Evolutionary conservation across 1,140 invertebrate genomes (phyloP).

Genomic region (Zophobas morio): DNA sequence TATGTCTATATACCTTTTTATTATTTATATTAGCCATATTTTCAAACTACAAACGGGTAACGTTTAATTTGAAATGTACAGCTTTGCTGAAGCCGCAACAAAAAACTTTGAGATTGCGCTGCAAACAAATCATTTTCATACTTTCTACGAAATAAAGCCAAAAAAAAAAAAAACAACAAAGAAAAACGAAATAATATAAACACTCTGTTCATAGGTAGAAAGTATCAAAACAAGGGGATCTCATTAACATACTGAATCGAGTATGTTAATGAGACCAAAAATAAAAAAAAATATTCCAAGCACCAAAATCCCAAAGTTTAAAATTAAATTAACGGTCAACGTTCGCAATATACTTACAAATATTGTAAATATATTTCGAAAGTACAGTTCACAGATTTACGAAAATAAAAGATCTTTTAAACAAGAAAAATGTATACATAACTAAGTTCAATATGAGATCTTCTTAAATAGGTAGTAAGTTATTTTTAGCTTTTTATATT

Average conservation of each 20-base stretch:
- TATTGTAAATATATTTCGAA: conserved; percentile 34
- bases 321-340: conserved; percentile 34
- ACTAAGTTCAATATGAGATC: conserved; percentile 68
- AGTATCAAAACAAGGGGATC: conserved; percentile 30
- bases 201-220: conserved; percentile 30
- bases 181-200: conserved; percentile 45
- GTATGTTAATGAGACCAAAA: conserved; percentile 4
- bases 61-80: conserved; percentile 59
- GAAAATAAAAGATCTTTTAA: conserved; percentile 66
- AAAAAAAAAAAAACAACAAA: conserved; percentile 56
- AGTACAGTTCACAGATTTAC: conserved; percentile 21
- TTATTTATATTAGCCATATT: conserved; percentile 63
- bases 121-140: conserved; percentile 43
- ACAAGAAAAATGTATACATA: conserved; percentile 63
- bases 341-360: conserved; percentile 32
- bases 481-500: conserved; percentile 62
- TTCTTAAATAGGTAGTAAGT: conserved; percentile 67
- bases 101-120: conserved; percentile 50
- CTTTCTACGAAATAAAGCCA: conserved; percentile 55
- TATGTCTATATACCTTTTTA: conserved; percentile 62
- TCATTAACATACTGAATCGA: neutral
- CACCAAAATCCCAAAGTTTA: conserved; percentile 41
- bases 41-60: conserved; percentile 64
- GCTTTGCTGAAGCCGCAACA: conserved; percentile 48
- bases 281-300: conserved; percentile 38